Evolutionary conservation across 2,113 vertebrate genomes (phyloP), one percentile per base, ranked within the genome.

Genomic region (Polypterus senegalus): DNA sequence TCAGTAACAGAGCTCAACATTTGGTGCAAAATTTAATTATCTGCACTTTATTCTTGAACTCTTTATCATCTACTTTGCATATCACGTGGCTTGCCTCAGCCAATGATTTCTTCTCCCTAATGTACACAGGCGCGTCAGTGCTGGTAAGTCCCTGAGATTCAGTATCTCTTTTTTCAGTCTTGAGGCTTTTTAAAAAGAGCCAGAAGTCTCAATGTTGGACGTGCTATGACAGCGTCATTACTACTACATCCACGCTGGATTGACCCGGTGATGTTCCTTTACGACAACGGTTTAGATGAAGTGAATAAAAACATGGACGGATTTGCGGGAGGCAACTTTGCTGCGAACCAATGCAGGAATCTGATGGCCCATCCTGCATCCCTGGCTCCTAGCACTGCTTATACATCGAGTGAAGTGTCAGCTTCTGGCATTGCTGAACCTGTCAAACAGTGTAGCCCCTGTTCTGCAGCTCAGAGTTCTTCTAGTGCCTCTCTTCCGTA

Each of bases 181-280:
- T 81, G 90, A 86, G 91, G 86, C 82, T 91, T 94, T 94, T 88
- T 89, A 91, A 92, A 93, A 90, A 92, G 90, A 90, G 91, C 87
- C 88, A 87, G 82, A 88, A 80, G 88, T 86, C 86, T 93, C 88
- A 81, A 92, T 92, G 93, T 89, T 82, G 89, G 88, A 83, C 92
- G 90, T 92, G 95, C 92, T 97, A 98, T 98, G 94, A 98, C 95
- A 89, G 92, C 92, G 81, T 92, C 94, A 86, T 85, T 97, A 79
- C 92, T 98, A 82, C 92, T 98, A 83, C 92, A 93, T 77, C 92
- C 95, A 77, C 92, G 91, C 89, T 97, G 94, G 95, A 90, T 93
- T 83, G 95, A 97, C 87, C 93, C 93, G 82, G 89, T 97, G 86
- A 97, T 98, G 95, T 98, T 97, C 67, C 91, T 98, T 73, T 97